Conservation (phyloP, 2,113 vertebrate species). For the Echinops telfairi region DNA sequence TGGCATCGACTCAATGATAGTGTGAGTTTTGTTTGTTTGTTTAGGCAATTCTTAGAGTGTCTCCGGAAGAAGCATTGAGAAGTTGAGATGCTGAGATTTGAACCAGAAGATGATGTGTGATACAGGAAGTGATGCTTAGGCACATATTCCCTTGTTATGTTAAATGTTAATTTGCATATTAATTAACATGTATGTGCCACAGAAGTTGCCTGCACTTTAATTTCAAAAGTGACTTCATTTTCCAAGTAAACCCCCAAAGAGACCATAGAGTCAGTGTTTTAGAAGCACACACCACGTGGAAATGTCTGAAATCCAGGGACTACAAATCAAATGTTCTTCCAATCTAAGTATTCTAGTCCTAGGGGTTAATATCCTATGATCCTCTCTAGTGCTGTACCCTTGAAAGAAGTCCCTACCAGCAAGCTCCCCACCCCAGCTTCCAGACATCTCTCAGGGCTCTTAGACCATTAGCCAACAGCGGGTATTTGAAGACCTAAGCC, state of each 20-base stretch:
- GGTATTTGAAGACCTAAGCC: not conserved
- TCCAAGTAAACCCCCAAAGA: not conserved
- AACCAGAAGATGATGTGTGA: not conserved
- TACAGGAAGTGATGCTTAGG: not conserved
- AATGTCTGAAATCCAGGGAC: not conserved
- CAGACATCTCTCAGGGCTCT: not conserved
- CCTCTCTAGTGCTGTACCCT: rapidly evolving
- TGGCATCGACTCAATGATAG: too few species aligned
- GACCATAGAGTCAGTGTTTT: not conserved
- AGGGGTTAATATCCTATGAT: not conserved
- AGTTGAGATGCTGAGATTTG: not conserved
- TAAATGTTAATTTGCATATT: too few species aligned
- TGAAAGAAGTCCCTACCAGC: rapidly evolving
- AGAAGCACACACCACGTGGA: not conserved
- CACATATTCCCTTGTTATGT: not conserved
- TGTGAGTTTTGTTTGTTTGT: not conserved
- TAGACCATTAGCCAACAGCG: not conserved
- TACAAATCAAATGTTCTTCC: not conserved
- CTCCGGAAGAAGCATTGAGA: not conserved
- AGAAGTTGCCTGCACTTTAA: not conserved
- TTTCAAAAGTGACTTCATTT: not conserved
- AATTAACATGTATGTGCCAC: rapidly evolving
- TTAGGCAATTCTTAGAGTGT: conserved; percentile 27
- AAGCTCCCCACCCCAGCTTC: not conserved
- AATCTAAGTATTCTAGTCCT: not conserved